Base-by-base conservation (phyloP, 1,140 invertebrate species). In the Bombus superbus region DNA sequence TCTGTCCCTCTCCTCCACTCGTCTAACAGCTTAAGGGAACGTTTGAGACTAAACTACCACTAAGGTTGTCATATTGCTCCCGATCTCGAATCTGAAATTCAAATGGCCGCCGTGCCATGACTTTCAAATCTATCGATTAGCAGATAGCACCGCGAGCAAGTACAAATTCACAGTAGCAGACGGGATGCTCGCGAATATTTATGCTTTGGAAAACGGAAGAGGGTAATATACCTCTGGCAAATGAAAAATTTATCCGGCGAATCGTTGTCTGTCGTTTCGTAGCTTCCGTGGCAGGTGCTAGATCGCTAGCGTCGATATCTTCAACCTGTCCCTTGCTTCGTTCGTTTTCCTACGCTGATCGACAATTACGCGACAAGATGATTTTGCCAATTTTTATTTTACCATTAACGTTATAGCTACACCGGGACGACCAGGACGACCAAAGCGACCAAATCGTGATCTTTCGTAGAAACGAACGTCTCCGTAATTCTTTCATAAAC, bases 121-220 rank as follows among this genome's bases (percentile, higher is more conserved):
- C 89, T 90, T 91, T 91, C 89, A 91, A 91, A 90, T 91, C 89
- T 90, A 90, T 90, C 89, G 89, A 91, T 91, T 90, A 88, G 86
- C 86, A 81, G 78, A 84, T 86, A 86, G 77, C 64, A 72, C 81
- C 75, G 77, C 72, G 69, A 68, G 66, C 62, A 88, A 86, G 85
- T 91, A 91, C 89, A 88, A 89, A 91, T 91, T 85, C 87, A 69
- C 78, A 76, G 64, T 76, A 59, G 74, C 62, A 78, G 76, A 76
- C 69, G 75, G 59, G 73, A 88, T 22, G 79, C 71, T 66, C 76
- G 81, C 73, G 85, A 83, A 87, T 89, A 89, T 89, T 86, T 89
- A 90, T 89, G 89, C 81, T 79, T 42, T 83, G 72, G 73, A 59
- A 71, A 86, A 74, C 85, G 81, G 64, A 71, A 71, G 57, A 40